phyloP scores from a whole-genome alignment of 2,797 vertebrate species.

The Bovichtus diacanthus region DNA sequence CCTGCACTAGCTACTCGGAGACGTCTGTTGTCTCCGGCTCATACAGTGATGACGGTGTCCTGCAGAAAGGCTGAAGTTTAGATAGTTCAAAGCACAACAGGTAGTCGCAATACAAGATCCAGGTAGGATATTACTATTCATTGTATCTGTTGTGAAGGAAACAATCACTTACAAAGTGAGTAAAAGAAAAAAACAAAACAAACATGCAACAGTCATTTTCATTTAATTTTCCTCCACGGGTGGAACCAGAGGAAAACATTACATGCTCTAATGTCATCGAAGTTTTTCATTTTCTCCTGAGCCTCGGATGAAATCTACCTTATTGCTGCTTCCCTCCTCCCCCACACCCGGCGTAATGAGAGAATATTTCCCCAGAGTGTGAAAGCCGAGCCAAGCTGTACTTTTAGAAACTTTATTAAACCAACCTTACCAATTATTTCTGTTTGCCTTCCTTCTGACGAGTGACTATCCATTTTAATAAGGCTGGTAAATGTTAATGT shows the following conservation, averaged over 20 bases:
- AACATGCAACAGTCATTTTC: slow-evolving; percentile 63
- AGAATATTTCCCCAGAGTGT: slow-evolving; percentile 86
- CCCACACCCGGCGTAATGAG: slow-evolving; percentile 78
- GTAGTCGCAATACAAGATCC: slow-evolving; percentile 19
- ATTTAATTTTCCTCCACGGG: slow-evolving; percentile 76
- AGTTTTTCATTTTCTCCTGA: slow-evolving; percentile 82
- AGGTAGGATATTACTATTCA: slow-evolving; percentile 2
- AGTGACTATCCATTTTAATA: slow-evolving; percentile 57
- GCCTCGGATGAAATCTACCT: slow-evolving; percentile 78
- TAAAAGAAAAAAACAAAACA: slow-evolving; percentile 32
- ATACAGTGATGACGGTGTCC: not conserved
- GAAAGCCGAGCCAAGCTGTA: slow-evolving; percentile 73
- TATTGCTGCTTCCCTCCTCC: slow-evolving; percentile 80
- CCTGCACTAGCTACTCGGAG: not conserved
- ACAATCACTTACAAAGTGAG: slow-evolving; percentile 49
- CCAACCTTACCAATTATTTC: slow-evolving; percentile 76
- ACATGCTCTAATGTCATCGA: slow-evolving; percentile 75
- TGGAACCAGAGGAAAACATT: slow-evolving; percentile 79
- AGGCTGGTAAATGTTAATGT: slow-evolving; percentile 65
- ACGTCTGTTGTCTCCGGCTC: not conserved
- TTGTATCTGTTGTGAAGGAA: slow-evolving; percentile 45
- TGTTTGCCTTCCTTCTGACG: slow-evolving; percentile 69
- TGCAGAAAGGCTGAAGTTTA: not conserved
- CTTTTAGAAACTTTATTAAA: slow-evolving; percentile 85
- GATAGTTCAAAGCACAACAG: slow-evolving; percentile 23